Conservation (phyloP, 2,113 vertebrate species). For the Catharus fuscescens region DNA sequence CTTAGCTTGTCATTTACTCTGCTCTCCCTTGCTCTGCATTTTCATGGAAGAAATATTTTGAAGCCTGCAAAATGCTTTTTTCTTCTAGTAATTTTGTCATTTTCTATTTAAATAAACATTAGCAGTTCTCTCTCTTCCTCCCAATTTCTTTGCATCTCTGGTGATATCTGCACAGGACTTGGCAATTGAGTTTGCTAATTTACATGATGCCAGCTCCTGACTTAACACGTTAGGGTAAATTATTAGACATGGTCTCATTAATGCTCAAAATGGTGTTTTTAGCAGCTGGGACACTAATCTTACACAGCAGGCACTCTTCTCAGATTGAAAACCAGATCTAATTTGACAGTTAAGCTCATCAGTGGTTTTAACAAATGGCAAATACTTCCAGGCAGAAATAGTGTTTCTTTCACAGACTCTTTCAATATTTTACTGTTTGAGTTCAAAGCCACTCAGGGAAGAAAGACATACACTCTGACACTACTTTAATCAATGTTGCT, state of each 20-base stretch:
- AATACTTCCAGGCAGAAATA: neutral
- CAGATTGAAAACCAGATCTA: neutral
- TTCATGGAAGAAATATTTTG: neutral
- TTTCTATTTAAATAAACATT: slow-evolving; percentile 25
- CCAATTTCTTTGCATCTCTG: neutral
- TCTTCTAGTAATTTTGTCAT: neutral
- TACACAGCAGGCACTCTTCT: neutral
- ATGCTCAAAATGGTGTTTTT: neutral
- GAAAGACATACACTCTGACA: neutral
- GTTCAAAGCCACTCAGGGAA: neutral
- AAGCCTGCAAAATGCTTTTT: slow-evolving; percentile 1
- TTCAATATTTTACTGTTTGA: neutral
- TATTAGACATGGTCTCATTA: neutral
- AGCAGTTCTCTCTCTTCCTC: neutral
- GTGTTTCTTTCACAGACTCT: neutral
- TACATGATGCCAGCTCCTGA: neutral
- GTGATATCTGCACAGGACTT: neutral
- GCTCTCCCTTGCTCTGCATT: neutral
- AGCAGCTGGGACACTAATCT: neutral
- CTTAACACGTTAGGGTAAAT: neutral
- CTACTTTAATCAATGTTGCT: neutral
- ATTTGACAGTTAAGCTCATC: neutral
- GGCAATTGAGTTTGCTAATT: neutral
- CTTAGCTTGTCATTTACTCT: neutral
- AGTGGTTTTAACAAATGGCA: neutral